Evolutionary conservation across 2,113 vertebrate genomes (phyloP).

Genomic region (Sus scrofa): T2T-Sscrofa CM000821.6:55950501-55951000

Average conservation of each 20-base stretch:
- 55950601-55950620: background rate
- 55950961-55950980: constrained; percentile 65
- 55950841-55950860: constrained; percentile 22
- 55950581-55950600: background rate
- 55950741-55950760: background rate
- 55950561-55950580: background rate
- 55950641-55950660: background rate
- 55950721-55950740: background rate
- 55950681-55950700: background rate
- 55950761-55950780: background rate
- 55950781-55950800: background rate
- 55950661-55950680: background rate
- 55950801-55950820: background rate
- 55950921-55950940: constrained; percentile 55
- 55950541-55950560: background rate
- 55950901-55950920: constrained; percentile 8
- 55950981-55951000: constrained; percentile 43
- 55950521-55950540: background rate
- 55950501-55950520: no score
- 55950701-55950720: background rate
- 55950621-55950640: background rate
- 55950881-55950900: constrained; percentile 73
- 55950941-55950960: constrained; percentile 65
- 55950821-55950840: constrained; percentile 56
- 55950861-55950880: background rate